A percentile compares a stretch with the other conserved stretches of the same genome.
Evolutionary conservation across 1,140 invertebrate genomes (phyloP).

Genomic region (Copidosoma floridanum): DNA sequence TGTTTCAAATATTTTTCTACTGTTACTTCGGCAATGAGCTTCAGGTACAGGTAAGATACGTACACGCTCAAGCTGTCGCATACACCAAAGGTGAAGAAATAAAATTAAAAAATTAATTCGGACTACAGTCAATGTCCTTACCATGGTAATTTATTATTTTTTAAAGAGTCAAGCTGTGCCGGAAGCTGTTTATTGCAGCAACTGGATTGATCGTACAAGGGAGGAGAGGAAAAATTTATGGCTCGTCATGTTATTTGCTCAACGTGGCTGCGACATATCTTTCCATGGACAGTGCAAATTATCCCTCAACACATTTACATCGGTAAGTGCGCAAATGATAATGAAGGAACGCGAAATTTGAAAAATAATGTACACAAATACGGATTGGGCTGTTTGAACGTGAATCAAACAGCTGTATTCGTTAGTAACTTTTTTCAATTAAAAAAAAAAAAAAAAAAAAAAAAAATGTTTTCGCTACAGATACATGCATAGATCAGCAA

Average conservation of each 20-base stretch:
- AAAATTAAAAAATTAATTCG: too few relatives aligned
- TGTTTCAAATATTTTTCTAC: constrained; percentile 42
- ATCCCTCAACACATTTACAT: constrained; percentile 35
- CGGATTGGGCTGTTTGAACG: too few relatives aligned
- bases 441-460: too few relatives aligned
- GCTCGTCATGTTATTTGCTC: constrained; percentile 20
- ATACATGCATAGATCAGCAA: too few relatives aligned
- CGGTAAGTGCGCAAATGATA: constrained; percentile 34
- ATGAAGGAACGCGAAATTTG: constrained; percentile 9
- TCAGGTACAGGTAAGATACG: constrained; percentile 29
- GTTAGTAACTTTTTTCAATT: too few relatives aligned
- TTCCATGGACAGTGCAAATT: constrained; percentile 34
- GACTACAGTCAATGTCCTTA: too few relatives aligned
- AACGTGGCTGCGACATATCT: constrained; percentile 31
- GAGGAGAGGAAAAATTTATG: constrained; percentile 8
- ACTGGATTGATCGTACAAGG: background rate
- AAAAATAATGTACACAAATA: too few relatives aligned
- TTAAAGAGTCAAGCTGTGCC: constrained; percentile 17
- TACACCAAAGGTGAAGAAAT: too few relatives aligned
- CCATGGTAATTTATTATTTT: constrained; percentile 12
- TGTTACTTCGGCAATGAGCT: constrained; percentile 42
- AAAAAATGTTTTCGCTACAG: too few relatives aligned
- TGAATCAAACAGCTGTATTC: too few relatives aligned
- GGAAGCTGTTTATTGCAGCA: constrained; percentile 5
- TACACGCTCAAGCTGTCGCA: too few relatives aligned